Conservation (phyloP, 2,888 invertebrate species). For the Eupithecia abbreviata region DNA sequence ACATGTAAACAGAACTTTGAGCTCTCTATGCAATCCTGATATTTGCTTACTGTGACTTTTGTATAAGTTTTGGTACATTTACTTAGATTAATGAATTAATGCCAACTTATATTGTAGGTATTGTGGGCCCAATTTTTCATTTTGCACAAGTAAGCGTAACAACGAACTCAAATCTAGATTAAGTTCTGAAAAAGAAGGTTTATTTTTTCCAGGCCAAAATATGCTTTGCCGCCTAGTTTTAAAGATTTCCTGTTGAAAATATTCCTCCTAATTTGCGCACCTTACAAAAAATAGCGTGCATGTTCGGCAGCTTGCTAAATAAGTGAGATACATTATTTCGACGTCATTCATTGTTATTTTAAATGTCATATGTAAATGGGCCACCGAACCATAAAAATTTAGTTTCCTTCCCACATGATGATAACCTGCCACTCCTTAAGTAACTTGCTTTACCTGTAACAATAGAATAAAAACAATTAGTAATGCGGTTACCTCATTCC, state of each 20-base stretch:
- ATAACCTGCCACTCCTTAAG: slow-evolving; percentile 48
- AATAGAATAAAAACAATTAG: slow-evolving; percentile 78
- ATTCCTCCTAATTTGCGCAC: background rate
- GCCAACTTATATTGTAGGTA: background rate
- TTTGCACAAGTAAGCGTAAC: background rate
- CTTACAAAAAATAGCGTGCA: background rate
- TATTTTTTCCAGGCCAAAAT: background rate
- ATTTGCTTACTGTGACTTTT: background rate
- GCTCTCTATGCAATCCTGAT: slow-evolving; percentile 7
- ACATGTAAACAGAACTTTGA: slow-evolving; percentile 65
- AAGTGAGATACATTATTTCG: background rate
- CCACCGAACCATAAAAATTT: background rate
- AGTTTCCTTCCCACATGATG: background rate
- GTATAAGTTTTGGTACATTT: slow-evolving; percentile 1
- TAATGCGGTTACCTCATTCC: slow-evolving; percentile 71
- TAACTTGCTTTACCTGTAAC: slow-evolving; percentile 73
- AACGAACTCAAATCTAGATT: background rate
- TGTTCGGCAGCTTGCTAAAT: background rate
- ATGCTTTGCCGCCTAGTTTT: background rate
- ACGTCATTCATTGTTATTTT: background rate
- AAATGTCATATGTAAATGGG: background rate
- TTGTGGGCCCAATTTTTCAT: background rate
- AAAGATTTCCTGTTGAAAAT: background rate
- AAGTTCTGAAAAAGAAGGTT: background rate
- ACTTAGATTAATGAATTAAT: background rate